These are phyloP conservation scores for Acanthosoma haemorrhoidale DNA, from an alignment of 2,888 invertebrate species.

Conservation along the genomic window DNA sequence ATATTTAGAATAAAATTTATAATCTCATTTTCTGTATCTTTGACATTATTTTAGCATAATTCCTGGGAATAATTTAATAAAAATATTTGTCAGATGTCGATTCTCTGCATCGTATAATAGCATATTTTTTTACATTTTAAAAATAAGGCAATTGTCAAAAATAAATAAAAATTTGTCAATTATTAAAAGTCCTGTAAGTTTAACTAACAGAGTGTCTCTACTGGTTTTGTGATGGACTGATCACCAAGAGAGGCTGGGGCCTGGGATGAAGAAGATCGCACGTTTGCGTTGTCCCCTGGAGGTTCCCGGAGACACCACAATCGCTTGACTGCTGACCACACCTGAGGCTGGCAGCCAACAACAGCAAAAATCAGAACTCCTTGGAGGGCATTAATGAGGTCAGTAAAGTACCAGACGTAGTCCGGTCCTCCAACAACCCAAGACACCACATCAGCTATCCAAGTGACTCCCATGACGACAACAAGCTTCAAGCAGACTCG, in stretches of 20 bases:
- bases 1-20: neutral
- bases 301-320: conserved; percentile 58
- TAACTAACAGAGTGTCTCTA: conserved; percentile 42
- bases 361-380: conserved; percentile 85
- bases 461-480: conserved; percentile 72
- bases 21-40: neutral
- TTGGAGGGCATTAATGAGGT: conserved; percentile 78
- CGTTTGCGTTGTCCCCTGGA: conserved; percentile 50
- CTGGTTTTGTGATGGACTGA: conserved; percentile 43
- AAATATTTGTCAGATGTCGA: neutral
- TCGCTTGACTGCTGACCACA: conserved; percentile 62
- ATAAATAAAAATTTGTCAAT: neutral
- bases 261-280: conserved; percentile 66
- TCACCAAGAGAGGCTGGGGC: conserved; percentile 77
- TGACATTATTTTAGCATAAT: neutral
- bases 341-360: conserved; percentile 82
- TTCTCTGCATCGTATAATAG: neutral
- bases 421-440: conserved; percentile 77
- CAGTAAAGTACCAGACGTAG: conserved; percentile 77
- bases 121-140: neutral
- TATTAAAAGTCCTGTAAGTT: neutral
- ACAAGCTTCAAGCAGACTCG: conserved; percentile 81
- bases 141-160: neutral
- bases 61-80: neutral
- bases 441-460: conserved; percentile 74